phyloP scores from a whole-genome alignment of 2,888 invertebrate species.

The Subacronicta megacephala region DNA sequence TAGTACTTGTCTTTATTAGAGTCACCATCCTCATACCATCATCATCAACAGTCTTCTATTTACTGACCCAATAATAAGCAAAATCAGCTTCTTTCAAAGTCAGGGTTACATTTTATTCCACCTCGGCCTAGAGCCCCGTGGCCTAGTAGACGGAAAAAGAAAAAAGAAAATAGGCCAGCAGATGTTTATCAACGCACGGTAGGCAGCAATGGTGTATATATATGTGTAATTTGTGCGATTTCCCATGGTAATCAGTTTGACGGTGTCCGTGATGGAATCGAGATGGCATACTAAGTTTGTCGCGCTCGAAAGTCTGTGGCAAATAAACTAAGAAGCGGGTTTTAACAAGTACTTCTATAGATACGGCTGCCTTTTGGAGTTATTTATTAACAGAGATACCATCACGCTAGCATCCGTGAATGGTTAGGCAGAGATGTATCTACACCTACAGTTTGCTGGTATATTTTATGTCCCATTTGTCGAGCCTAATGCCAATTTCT shows the following conservation, averaged over 20 bases:
- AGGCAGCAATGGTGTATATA: slow-evolving; percentile 25
- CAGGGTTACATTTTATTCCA: no score
- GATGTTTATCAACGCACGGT: neutral
- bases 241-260: slow-evolving; percentile 43
- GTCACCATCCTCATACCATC: no score
- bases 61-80: no score
- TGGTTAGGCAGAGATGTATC: no score
- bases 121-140: no score
- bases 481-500: no score
- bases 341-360: slow-evolving; percentile 15
- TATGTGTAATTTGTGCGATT: slow-evolving; percentile 47
- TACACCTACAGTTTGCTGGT: no score
- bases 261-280: slow-evolving; percentile 42
- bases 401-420: neutral
- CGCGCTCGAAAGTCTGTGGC: slow-evolving; percentile 36
- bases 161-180: neutral
- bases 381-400: neutral
- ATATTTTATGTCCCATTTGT: no score
- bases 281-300: slow-evolving; percentile 50
- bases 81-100: no score
- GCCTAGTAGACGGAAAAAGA: no score
- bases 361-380: slow-evolving; percentile 8
- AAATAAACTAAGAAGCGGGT: slow-evolving; percentile 28
- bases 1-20: no score
- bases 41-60: no score